These are phyloP conservation scores for Dreissena rostriformis DNA, from an alignment of 1,140 invertebrate species.

Conservation along the genomic window DNA sequence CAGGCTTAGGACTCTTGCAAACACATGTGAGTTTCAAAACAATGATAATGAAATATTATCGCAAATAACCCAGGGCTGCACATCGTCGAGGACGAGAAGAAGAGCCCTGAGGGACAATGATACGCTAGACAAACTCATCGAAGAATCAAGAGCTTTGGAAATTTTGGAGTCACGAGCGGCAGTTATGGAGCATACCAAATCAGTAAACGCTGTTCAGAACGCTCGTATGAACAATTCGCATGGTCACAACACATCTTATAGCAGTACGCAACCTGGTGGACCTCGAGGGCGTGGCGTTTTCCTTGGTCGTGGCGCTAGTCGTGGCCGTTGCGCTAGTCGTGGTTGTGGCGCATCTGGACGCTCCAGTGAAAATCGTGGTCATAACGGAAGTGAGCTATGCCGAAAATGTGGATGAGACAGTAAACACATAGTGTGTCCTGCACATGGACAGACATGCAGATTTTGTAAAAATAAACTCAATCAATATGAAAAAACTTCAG, in stretches of 20 bases:
- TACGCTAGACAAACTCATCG: neutral
- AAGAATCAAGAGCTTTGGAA: slow-evolving; percentile 5
- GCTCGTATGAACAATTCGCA: too few relatives aligned
- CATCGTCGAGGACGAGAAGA: too few relatives aligned
- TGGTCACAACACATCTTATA: too few relatives aligned
- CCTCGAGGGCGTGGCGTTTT: too few relatives aligned
- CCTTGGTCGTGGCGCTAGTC: too few relatives aligned
- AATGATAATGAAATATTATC: neutral
- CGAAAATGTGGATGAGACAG: too few relatives aligned
- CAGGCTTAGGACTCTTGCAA: too few relatives aligned
- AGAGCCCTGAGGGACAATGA: neutral
- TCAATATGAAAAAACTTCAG: too few relatives aligned
- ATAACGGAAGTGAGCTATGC: neutral
- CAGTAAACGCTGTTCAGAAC: too few relatives aligned
- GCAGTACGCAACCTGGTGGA: slow-evolving; percentile 8
- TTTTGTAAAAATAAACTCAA: too few relatives aligned
- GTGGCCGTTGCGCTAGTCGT: neutral
- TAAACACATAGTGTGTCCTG: too few relatives aligned
- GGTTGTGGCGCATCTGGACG: neutral
- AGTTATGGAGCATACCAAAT: slow-evolving; percentile 4
- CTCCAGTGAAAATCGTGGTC: neutral
- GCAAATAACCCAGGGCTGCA: slow-evolving; percentile 14
- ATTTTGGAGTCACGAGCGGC: neutral
- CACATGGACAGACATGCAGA: neutral
- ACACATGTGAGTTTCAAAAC: slow-evolving; percentile 14